Evolutionary conservation across 2,113 vertebrate species (phyloP).

Genomic region (Anguilla japonica): DNA sequence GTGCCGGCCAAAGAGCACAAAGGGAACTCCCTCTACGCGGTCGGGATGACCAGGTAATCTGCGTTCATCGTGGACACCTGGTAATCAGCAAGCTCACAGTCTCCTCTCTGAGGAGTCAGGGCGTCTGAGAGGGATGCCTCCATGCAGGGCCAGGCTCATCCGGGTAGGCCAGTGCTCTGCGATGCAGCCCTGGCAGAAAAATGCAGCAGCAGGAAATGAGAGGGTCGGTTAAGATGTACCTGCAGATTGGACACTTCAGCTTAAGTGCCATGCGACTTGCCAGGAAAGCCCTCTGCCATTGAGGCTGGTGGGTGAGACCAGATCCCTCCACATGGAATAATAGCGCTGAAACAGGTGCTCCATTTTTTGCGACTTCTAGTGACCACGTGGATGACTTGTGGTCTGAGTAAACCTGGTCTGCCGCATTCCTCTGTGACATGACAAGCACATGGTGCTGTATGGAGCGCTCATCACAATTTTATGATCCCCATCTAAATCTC

Average conservation of each 20-base stretch:
- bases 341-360: neutral
- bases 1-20: neutral
- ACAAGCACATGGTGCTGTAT: neutral
- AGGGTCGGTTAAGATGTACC: neutral
- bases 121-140: too few relatives aligned
- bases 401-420: neutral
- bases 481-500: neutral
- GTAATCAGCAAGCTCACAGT: neutral
- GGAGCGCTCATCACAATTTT: neutral
- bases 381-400: neutral
- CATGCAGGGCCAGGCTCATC: too few relatives aligned
- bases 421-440: neutral
- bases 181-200: too few relatives aligned
- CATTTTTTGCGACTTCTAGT: neutral
- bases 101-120: neutral
- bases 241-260: neutral
- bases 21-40: neutral
- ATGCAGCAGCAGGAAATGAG: neutral
- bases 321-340: neutral
- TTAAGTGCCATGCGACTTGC: neutral
- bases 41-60: neutral
- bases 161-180: too few relatives aligned
- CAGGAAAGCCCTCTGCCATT: neutral
- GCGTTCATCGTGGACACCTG: neutral
- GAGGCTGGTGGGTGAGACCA: neutral